Conservation (phyloP, 2,113 vertebrate species). For the Coregonus clupeaformis region DNA sequence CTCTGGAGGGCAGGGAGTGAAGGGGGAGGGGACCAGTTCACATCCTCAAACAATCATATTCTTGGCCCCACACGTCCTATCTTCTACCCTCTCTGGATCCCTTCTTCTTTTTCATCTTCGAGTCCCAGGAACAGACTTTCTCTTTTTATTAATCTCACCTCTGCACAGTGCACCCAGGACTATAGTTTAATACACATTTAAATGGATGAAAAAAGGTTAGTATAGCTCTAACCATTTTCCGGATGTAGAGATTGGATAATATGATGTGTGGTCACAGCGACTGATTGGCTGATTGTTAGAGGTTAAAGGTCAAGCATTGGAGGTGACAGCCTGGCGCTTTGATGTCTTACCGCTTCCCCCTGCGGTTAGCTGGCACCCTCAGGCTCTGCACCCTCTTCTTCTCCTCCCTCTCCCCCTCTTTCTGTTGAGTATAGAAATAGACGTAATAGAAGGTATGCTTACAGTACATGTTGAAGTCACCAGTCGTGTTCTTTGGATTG, state of each 20-base stretch:
- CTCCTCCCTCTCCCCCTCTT: conserved; percentile 15
- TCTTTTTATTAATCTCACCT: background rate
- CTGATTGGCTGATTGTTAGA: conserved; percentile 5
- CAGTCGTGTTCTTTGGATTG: background rate
- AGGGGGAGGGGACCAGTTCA: too few species aligned
- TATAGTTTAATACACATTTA: background rate
- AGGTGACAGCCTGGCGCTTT: conserved; percentile 67
- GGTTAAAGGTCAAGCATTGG: conserved; percentile 66
- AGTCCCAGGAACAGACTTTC: background rate
- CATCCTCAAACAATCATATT: conserved; percentile 18
- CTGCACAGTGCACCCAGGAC: background rate
- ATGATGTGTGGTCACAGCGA: background rate
- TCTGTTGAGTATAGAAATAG: conserved; percentile 4
- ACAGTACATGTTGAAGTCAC: background rate
- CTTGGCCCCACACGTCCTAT: conserved; percentile 4
- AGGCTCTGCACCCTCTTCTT: conserved; percentile 3
- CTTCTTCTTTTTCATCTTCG: conserved; percentile 13
- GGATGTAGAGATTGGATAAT: background rate
- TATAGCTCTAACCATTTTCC: background rate
- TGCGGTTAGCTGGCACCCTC: conserved; percentile 30
- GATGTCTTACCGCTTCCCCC: conserved; percentile 57
- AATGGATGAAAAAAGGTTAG: background rate
- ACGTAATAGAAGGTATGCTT: background rate
- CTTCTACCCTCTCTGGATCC: conserved; percentile 7
- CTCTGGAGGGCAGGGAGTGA: background rate